phyloP scores from a whole-genome alignment of 2,797 vertebrate genomes.

The Diplodus puntazzo region DNA sequence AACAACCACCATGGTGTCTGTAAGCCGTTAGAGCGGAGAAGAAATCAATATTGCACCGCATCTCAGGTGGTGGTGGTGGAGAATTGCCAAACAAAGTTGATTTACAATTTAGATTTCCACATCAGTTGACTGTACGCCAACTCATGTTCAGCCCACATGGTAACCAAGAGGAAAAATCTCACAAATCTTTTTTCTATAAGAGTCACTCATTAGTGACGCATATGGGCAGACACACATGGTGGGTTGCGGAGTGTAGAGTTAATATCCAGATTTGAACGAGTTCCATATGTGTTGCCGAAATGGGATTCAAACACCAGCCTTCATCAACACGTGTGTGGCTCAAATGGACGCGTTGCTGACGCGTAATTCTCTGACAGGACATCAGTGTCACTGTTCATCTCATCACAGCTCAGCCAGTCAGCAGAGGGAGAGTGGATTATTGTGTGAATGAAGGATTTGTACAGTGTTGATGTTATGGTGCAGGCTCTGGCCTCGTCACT shows the following conservation, averaged over 20 bases:
- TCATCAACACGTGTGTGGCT: neutral
- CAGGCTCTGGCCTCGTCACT: no score
- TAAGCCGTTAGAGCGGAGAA: constrained; percentile 5
- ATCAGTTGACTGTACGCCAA: neutral
- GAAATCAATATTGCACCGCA: constrained; percentile 40
- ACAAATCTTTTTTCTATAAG: neutral
- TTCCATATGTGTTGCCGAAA: neutral
- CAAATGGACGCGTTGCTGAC: no score
- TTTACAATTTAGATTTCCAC: constrained; percentile 32
- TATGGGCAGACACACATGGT: neutral
- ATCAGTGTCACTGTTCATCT: neutral
- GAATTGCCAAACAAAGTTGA: constrained; percentile 29
- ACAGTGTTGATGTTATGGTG: neutral
- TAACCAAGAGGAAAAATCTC: constrained; percentile 6
- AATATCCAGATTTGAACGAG: neutral
- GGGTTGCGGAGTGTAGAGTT: neutral
- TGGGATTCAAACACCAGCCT: neutral
- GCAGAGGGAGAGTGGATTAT: neutral
- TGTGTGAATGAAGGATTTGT: fast-evolving
- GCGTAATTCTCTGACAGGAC: neutral
- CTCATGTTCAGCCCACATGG: constrained; percentile 13
- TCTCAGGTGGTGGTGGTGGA: constrained; percentile 14
- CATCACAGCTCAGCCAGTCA: neutral
- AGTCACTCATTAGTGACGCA: neutral
- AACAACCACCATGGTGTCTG: neutral